phyloP scores from a whole-genome alignment of 2,113 vertebrate species.

The Candoia aspera region DNA sequence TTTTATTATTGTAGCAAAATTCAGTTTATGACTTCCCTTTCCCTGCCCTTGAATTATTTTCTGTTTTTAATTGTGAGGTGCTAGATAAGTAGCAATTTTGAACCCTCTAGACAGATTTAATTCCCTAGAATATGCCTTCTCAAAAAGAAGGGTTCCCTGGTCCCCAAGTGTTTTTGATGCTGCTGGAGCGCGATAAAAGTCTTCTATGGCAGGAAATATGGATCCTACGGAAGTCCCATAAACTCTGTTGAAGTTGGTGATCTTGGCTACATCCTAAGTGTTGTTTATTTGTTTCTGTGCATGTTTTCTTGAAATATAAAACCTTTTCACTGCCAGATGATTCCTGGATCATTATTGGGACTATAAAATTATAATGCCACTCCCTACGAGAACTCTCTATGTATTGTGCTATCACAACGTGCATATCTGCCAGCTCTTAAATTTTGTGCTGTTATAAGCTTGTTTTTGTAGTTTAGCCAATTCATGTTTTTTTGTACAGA shows the following conservation, averaged over 20 bases:
- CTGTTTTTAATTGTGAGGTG: background rate
- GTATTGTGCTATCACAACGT: background rate
- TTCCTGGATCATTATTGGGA: background rate
- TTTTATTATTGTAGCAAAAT: constrained; percentile 35
- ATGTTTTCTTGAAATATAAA: background rate
- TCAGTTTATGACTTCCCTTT: constrained; percentile 9
- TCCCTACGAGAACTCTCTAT: background rate
- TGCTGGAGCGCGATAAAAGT: background rate
- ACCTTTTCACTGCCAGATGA: background rate
- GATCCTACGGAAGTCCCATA: background rate
- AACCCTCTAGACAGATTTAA: constrained; percentile 19
- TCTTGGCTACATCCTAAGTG: background rate
- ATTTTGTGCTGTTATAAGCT: background rate
- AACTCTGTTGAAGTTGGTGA: background rate
- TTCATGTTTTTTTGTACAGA: background rate
- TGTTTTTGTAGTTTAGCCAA: background rate
- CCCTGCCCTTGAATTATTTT: background rate
- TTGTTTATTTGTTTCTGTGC: background rate
- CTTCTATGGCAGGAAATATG: background rate
- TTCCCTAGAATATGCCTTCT: background rate
- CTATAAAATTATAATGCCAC: constrained; percentile 5
- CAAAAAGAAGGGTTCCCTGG: accelerated
- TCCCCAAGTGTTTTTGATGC: background rate
- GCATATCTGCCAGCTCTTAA: background rate
- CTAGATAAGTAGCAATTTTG: background rate